Evolutionary conservation across 2,888 invertebrate species (phyloP), one percentile per base, ranked within the genome.

Genomic region (Lymantria dispar): DNA sequence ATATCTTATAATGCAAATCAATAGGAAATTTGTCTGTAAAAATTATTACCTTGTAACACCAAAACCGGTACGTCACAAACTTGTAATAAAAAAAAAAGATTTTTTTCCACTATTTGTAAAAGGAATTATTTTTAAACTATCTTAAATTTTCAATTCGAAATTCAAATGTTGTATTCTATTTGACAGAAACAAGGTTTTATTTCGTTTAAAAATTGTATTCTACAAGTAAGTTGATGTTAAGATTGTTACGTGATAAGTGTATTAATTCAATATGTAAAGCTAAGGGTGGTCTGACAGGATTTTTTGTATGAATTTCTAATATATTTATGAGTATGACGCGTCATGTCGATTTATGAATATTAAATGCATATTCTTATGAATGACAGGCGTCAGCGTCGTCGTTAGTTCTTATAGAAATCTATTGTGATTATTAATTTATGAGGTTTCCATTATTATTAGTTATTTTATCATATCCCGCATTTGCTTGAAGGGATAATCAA

Each of bases 311-410:
- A 78, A 82, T 81, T 73, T 76, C 63, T 83, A 82, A 84, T 84
- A 67, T 86, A 85, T 86, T 85, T 85, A 84, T 83, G 85, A 80
- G 78, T 64, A 56, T 73, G 78, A 74, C 74, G 74, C 70, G 73
- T 70, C 79, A 76, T 72, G 77, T 78, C 77, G 73, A 82, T 80
- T 75, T 81, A 82, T 83, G 85, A 86, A 86, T 85, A 83, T 80
- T 84, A 81, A 83, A 64, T 58, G 56, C 49, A 57, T 56, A 53
- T 69, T 58, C 54, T 59, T 60, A 62, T 73, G 75, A 70, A 52
- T 65, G 66, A 68, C 68, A 67, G 62, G 65, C 70, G 70, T 71
- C 64, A 64, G 57, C 50, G 57, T 62, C 50, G 57, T 61, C 52
- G 50, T 47, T 48, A 37, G 52, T 61, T 69, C 68, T 70, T 64